Conservation (phyloP, 2,113 vertebrate genomes). For the Microcebus lehilahytsara region DNA sequence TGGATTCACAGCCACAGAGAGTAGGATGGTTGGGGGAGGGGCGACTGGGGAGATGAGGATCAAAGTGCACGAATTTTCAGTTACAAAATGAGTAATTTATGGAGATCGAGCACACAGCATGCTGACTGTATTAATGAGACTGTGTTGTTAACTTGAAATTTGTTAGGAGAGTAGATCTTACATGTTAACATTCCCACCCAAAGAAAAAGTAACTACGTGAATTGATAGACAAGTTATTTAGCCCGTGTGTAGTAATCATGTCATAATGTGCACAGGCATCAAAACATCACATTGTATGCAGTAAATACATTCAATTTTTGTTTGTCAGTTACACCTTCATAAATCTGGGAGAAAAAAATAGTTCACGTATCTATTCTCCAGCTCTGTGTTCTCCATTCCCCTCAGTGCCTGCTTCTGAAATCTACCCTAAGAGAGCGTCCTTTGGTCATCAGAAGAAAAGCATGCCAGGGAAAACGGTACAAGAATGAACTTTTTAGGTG, state of each 20-base stretch:
- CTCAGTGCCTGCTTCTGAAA: background rate
- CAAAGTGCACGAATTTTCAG: background rate
- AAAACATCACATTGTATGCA: background rate
- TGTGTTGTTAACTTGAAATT: background rate
- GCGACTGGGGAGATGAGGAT: background rate
- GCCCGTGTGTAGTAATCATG: background rate
- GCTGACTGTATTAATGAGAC: too few species aligned
- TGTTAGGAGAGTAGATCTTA: background rate
- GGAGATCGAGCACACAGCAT: fast-evolving
- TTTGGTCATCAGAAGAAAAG: background rate
- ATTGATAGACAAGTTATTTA: too few species aligned
- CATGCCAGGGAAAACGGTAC: background rate
- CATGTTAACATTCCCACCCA: background rate
- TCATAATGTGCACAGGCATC: background rate
- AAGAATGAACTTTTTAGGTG: background rate
- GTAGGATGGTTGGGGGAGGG: background rate
- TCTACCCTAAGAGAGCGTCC: background rate
- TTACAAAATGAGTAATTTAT: background rate
- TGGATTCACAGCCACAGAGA: background rate
- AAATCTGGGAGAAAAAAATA: background rate
- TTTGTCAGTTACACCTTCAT: too few species aligned
- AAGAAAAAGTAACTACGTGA: background rate
- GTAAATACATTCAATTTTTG: background rate
- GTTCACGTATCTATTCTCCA: background rate
- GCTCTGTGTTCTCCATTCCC: background rate